A percentile compares a stretch with the other conserved stretches of the same genome.
Conservation (phyloP, 2,113 vertebrate species). For the Tachysurus vachellii region DNA sequence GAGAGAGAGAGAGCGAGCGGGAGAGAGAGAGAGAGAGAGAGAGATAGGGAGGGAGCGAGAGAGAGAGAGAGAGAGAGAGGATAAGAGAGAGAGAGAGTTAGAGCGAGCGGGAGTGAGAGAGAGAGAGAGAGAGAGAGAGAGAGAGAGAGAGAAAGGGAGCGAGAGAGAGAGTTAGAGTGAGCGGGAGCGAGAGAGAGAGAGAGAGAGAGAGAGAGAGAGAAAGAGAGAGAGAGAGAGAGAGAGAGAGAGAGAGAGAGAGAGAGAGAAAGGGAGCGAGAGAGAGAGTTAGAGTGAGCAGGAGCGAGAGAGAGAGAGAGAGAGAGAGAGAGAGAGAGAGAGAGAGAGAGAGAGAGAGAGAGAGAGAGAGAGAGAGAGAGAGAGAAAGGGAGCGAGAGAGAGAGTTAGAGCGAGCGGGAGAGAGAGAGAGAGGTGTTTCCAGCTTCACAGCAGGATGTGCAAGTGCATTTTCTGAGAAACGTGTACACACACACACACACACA, state of each 20-base stretch:
- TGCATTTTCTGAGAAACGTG: conserved; percentile 9
- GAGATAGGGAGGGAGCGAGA: no score
- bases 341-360: neutral
- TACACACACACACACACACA: neutral
- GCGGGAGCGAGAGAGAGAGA: neutral
- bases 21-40: neutral
- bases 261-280: neutral
- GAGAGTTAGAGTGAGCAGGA: no score
- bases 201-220: neutral
- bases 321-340: neutral
- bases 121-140: neutral
- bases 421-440: neutral
- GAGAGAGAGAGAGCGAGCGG: no score
- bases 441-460: conserved; percentile 6
- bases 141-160: neutral
- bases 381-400: neutral
- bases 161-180: neutral
- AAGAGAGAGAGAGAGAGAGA: neutral
- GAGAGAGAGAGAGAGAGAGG: neutral
- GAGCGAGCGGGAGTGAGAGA: no score
- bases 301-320: neutral
- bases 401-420: no score
- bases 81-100: neutral
- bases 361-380: neutral
- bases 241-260: neutral